Evolutionary conservation across 1,140 invertebrate genomes (phyloP), one percentile per base, ranked within the genome.

Genomic region (honey bee (Apis mellifera)): DNA sequence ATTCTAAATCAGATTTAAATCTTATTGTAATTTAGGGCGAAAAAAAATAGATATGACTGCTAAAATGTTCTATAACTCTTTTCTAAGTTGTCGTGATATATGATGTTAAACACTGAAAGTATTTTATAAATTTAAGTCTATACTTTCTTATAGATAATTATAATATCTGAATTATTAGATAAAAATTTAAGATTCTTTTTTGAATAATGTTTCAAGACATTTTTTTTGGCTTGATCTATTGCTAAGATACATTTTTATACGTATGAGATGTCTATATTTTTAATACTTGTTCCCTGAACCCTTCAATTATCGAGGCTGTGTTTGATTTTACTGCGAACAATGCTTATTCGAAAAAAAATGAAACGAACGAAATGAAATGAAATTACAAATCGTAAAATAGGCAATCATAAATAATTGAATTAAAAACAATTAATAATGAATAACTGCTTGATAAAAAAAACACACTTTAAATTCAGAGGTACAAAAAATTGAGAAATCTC

Each of bases 271-370:
- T 68, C 74, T 74, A 89, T 86, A 89, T 87, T 90, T 90, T 89
- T 89, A 90, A 87, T 90, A 90, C 83, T 89, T 90, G 84, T 87
- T 88, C 76, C 84, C 87, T 74, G 57, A 84, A 90, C 78, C 84
- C 89, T 90, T 91, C 89, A 88, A 91, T 91, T 90, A 86, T 85
- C 66, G 85, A 89, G 90, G 90, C 90, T 91, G 89, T 91, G 90
- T 90, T 90, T 89, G 83, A 84, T 74, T 90, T 90, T 85, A 85
- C 65, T 57, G 60, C 69, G 76, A 75, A 79, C 62, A 64, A 86
- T 88, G 80, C 69, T 86, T 82, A 73, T 75, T 82, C 55, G 57
- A 59, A 69, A 65, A 42, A 42, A 86, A 78, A n/a, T n/a, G n/a
- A n/a, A n/a, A n/a, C n/a, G n/a, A n/a, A 83, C 73, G 76, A 83